Evolutionary conservation across 1,140 invertebrate genomes (phyloP).

Genomic region (Solenopsis invicta): DNA sequence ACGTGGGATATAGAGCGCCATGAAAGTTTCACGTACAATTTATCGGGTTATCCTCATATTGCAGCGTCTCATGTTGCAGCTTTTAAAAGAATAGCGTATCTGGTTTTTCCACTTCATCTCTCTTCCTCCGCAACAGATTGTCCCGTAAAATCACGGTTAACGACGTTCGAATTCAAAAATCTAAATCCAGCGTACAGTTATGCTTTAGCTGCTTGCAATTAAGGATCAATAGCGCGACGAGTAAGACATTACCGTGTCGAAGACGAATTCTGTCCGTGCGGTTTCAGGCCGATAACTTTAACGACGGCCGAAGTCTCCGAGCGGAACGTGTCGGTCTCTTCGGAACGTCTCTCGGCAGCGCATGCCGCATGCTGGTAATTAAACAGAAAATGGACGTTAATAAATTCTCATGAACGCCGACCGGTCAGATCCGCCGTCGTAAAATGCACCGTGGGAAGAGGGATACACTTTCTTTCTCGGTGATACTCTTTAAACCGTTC

Average conservation of each 20-base stretch:
- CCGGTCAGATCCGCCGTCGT: constrained; percentile 57
- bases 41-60: neutral
- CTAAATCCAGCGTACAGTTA: neutral
- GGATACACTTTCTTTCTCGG: constrained; percentile 45
- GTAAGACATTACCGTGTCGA: constrained; percentile 68
- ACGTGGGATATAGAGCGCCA: neutral
- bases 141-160: neutral
- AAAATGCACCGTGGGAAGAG: constrained; percentile 74
- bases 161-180: neutral
- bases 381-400: constrained; percentile 81
- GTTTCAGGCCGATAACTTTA: constrained; percentile 66
- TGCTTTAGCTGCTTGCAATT: constrained; percentile 16
- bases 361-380: constrained; percentile 76
- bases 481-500: constrained; percentile 31
- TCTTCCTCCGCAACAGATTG: too few species aligned
- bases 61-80: neutral
- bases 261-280: constrained; percentile 56
- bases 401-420: constrained; percentile 77
- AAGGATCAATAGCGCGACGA: constrained; percentile 58
- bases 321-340: constrained; percentile 38
- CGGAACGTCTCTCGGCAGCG: constrained; percentile 65
- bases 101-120: neutral
- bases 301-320: constrained; percentile 51
- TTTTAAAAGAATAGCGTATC: neutral
- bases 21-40: constrained; percentile 20